Percentiles rank a stretch among this genome's conserved stretches.
These are phyloP conservation scores for Aurelia coerulea DNA, from an alignment of 30 jellyfish, hydroid and myxozoan species.

Conservation along the genomic window DNA sequence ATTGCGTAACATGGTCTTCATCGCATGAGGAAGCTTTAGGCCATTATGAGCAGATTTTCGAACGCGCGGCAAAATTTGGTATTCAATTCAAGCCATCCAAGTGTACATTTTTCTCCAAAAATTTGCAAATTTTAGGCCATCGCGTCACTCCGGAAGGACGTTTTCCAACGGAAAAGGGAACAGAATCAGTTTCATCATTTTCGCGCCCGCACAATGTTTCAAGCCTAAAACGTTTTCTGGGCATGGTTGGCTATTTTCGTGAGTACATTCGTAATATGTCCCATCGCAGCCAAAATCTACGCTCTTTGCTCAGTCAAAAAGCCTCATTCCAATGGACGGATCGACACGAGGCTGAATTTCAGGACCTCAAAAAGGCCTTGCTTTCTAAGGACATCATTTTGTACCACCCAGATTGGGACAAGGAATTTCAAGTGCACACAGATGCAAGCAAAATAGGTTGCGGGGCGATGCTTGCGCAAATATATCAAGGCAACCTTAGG, in stretches of 20 bases:
- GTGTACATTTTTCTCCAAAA: slow-evolving; percentile 36
- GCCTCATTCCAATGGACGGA: slow-evolving; percentile 21
- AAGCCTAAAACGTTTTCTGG: slow-evolving; percentile 24
- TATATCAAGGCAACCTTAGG: background rate
- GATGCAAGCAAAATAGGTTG: slow-evolving; percentile 33
- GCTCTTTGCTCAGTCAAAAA: slow-evolving; percentile 10
- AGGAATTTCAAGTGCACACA: slow-evolving; percentile 16
- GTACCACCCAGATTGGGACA: slow-evolving; percentile 35
- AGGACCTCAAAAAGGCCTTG: slow-evolving; percentile 7
- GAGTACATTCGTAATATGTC: slow-evolving; percentile 26
- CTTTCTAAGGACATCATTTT: slow-evolving; percentile 13
- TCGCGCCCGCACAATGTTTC: slow-evolving; percentile 6
- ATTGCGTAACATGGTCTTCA: slow-evolving; percentile 45
- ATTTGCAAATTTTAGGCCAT: slow-evolving; percentile 41
- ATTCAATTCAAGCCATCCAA: slow-evolving; percentile 46
- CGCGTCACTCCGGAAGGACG: slow-evolving; percentile 35
- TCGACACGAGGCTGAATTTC: slow-evolving; percentile 30
- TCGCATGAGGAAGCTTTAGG: slow-evolving; percentile 22
- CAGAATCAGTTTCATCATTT: slow-evolving; percentile 2
- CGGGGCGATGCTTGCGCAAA: slow-evolving; percentile 32
- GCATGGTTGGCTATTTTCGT: slow-evolving; percentile 40
- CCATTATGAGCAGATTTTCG: slow-evolving; percentile 22
- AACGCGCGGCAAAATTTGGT: slow-evolving; percentile 37
- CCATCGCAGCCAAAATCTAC: background rate
- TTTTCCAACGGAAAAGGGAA: slow-evolving; percentile 37